Evolutionary conservation across 1,140 invertebrate species (phyloP), one percentile per base, ranked within the genome.

Genomic region (Himalopsyche phryganea): DNA sequence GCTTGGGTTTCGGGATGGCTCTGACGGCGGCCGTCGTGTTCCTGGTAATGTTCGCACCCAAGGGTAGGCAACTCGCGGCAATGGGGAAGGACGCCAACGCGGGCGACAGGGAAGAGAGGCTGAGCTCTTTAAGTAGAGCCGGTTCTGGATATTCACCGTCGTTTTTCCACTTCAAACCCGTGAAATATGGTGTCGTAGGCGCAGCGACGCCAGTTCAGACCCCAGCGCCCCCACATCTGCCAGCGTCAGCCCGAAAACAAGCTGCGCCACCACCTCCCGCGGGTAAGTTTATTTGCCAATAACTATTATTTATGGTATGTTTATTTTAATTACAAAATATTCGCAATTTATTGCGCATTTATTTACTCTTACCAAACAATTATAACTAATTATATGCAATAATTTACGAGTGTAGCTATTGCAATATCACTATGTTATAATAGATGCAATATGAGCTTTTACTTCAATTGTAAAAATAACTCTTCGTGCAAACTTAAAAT

Each of bases 41-140:
- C 70, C 80, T 94, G 42, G 83, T 93, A 9, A 95, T 96, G 92
- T 97, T 96, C 73, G 86, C 94, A 72, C 92, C 93, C 1, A 95
- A 95, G 76, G 90, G 90, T 36, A 80, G 93, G n/a, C 91, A 94
- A 63, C 72, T 96, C 67, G 91, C 92, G 0, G 92, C 91, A 6
- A 84, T 95, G 78, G 92, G 92, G 11, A 87, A 89, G 59, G 88
- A 89, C 66, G 85, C 83, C 47, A 82, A 88, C 44, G 79, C 88
- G 17, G 89, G 90, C 64, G 90, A 92, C 68, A 78, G 85, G 60
- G 87, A 89, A 49, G 85, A 88, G 66, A 81, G 85, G 49, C 83
- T 87, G 49, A 90, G 88, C 70, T 89, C 88, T 6, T 70, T 92
- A 36, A 85, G 83, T 65, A 79, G 85, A 18, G 89, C 87, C 49